Base-by-base conservation (phyloP, 2,797 vertebrate genomes). In the Gymnoscopelus microlampas region DNA sequence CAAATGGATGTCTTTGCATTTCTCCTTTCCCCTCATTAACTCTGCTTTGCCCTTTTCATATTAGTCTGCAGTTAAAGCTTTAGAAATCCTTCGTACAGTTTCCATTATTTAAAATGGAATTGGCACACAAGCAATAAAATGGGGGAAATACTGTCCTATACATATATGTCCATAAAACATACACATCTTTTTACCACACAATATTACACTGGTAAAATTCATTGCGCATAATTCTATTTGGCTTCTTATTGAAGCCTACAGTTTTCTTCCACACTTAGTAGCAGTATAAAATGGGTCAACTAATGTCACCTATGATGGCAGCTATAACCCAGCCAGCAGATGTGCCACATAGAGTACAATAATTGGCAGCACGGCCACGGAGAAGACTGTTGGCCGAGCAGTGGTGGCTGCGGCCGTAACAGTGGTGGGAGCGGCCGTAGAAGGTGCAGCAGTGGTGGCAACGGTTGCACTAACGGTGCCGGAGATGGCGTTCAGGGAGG, bases 141-240 rank as follows among this genome's bases (percentile, higher is more conserved):
- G 1, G 61, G 48, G 9, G 58, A 76, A 81, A 70, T 53, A 61
- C 15, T 60, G 11, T 57, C 53, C 65, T 53, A 49, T 0, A 3
- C 9, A 44, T 9, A 0, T 51, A 24, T 51, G 10, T 67, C 63
- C 61, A 44, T 76, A 44, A 79, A 19, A 76, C 6, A 74, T 11
- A 73, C 73, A 79, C 24, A 24, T 86, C 71, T 53, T 73, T 82
- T 79, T 70, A 85, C 71, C 78, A 67, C 3, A 72, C 48, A 4
- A 12, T 19, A 60, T 23, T 57, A 0, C 39, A 15, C 4, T 63
- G 50, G 67, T 65, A 77, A 76, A 72, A 79, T 60, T 81, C 69
- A 85, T 77, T 71, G 23, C 79, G 75, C 23, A 60, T 54, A 63
- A 1, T 60, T 60, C 2, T 24, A 66, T 63, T 67, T 64, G 4